These are phyloP conservation scores for Nesidiocoris tenuis DNA, from an alignment of 2,888 invertebrate genomes.

Conservation along the genomic window DNA sequence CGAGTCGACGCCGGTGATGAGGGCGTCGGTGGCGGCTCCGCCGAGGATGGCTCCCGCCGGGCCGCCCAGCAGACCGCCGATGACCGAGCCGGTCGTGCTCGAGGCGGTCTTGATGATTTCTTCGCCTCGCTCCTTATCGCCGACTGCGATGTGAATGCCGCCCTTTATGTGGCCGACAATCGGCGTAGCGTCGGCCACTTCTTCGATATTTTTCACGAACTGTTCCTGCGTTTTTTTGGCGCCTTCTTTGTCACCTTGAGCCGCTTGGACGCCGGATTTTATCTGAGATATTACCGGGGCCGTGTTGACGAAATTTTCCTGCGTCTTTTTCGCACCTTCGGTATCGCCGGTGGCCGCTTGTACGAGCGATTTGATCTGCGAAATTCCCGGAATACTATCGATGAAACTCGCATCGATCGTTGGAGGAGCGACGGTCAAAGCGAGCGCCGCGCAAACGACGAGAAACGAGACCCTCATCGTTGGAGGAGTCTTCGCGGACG, in stretches of 20 bases:
- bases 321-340: constrained; percentile 28
- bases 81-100: constrained; percentile 14
- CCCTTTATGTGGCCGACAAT: constrained; percentile 28
- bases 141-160: constrained; percentile 20
- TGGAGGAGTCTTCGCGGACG: not conserved
- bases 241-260: constrained; percentile 23
- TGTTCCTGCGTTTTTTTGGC: constrained; percentile 33
- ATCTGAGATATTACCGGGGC: constrained; percentile 27
- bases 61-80: constrained; percentile 22
- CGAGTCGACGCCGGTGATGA: constrained; percentile 18
- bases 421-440: not conserved
- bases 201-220: constrained; percentile 22
- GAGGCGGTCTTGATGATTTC: constrained; percentile 26
- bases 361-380: constrained; percentile 22
- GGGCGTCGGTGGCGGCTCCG: constrained; percentile 21
- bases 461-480: not conserved
- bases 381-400: constrained; percentile 21
- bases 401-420: constrained; percentile 3
- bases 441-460: not conserved
- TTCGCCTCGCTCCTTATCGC: constrained; percentile 25
- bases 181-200: constrained; percentile 13
- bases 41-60: constrained; percentile 25
- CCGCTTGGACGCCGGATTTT: constrained; percentile 33
- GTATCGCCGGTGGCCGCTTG: constrained; percentile 18
- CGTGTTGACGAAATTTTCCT: constrained; percentile 30